phyloP scores from a whole-genome alignment of 2,113 vertebrate genomes.

The Cyprinodon brontotheroides region DNA sequence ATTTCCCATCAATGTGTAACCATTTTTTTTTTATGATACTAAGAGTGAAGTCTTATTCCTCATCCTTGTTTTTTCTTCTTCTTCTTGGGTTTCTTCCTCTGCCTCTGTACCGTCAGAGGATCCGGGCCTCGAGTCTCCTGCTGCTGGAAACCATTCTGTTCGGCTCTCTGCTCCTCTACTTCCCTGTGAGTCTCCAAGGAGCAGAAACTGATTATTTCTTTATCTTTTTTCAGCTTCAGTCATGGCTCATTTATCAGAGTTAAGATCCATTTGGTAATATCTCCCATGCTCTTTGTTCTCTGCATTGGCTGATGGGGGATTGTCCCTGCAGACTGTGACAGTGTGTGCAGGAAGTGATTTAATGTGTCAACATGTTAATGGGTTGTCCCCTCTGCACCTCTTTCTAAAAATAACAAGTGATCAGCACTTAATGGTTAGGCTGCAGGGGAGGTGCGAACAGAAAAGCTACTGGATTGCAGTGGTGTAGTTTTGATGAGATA shows the following conservation, averaged over 20 bases:
- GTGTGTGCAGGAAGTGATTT: constrained; percentile 11
- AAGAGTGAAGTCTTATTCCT: no score
- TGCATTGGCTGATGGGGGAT: constrained; percentile 12
- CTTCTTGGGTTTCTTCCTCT: background rate
- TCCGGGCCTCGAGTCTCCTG: constrained; percentile 88
- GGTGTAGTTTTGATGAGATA: background rate
- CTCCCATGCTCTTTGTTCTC: constrained; percentile 24
- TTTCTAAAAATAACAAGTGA: background rate
- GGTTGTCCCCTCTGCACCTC: background rate
- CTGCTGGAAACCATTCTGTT: constrained; percentile 93
- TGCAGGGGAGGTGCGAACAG: background rate
- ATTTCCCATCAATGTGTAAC: no score
- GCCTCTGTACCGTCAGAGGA: constrained; percentile 79
- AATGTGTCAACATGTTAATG: constrained; percentile 16
- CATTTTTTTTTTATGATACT: no score
- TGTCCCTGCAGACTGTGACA: constrained; percentile 2
- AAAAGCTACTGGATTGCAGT: background rate
- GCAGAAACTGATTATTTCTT: no score
- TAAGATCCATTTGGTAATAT: constrained; percentile 34
- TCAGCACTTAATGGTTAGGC: background rate
- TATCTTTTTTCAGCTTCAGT: background rate
- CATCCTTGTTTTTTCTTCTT: background rate
- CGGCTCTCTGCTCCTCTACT: constrained; percentile 96
- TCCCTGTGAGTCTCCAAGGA: constrained; percentile 86
- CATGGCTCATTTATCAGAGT: constrained; percentile 43